A percentile compares a stretch with the other conserved stretches of the same genome.
Conservation (phyloP, 2,113 vertebrate genomes). For the Gobiocypris rarus region DNA sequence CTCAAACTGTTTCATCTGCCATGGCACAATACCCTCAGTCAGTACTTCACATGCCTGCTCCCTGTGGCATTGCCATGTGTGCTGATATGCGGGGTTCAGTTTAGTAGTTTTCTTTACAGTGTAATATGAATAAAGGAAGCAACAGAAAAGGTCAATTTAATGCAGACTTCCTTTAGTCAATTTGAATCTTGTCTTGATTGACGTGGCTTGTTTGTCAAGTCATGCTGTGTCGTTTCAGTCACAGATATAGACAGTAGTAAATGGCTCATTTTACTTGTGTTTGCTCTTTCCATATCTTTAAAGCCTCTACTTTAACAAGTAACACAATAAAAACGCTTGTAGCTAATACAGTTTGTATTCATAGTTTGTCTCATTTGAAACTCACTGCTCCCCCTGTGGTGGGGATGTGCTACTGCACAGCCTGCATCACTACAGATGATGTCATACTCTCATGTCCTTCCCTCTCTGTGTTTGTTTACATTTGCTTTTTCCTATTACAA, state of each 20-base stretch:
- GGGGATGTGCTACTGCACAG: constrained; percentile 14
- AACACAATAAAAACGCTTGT: too few species aligned
- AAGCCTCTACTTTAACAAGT: background rate
- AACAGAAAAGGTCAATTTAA: background rate
- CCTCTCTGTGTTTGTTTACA: constrained; percentile 39
- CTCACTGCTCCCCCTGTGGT: constrained; percentile 51
- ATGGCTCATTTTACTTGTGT: background rate
- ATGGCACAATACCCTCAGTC: constrained; percentile 49
- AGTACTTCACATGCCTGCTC: constrained; percentile 14
- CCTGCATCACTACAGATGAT: constrained; percentile 48
- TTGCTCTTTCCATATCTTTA: background rate
- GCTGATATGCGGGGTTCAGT: constrained; percentile 34
- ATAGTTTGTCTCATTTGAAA: background rate
- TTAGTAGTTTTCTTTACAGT: background rate
- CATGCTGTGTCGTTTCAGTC: background rate
- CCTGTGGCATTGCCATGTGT: background rate
- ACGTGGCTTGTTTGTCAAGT: background rate
- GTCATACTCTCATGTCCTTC: background rate
- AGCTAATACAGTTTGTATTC: too few species aligned
- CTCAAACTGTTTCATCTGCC: constrained; percentile 43
- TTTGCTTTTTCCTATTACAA: background rate
- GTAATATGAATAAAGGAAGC: background rate
- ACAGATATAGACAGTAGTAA: background rate
- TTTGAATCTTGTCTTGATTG: background rate
- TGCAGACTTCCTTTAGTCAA: background rate